Evolutionary conservation across 2,797 vertebrate species (phyloP).

Genomic region (Sciaenops ocellatus): DNA sequence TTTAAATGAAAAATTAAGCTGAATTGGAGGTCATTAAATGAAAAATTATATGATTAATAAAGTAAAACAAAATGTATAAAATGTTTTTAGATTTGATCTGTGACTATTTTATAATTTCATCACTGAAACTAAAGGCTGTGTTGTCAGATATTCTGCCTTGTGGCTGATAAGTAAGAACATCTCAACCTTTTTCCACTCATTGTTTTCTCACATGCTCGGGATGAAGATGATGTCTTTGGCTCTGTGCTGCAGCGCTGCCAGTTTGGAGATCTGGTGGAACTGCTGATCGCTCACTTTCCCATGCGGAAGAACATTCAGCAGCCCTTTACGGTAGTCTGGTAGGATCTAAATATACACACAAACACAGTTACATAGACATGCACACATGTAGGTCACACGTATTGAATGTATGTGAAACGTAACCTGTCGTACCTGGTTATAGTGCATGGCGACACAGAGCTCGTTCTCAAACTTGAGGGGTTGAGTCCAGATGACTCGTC

Average conservation of each 20-base stretch:
- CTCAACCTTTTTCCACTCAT: too few relatives aligned
- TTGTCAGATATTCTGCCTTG: background rate
- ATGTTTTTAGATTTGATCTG: background rate
- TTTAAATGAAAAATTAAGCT: background rate
- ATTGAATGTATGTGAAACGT: background rate
- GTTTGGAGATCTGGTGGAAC: constrained; percentile 92
- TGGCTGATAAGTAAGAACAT: background rate
- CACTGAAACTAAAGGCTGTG: background rate
- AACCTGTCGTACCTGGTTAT: constrained; percentile 89
- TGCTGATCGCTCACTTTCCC: constrained; percentile 90
- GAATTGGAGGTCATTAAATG: background rate
- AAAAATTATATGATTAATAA: background rate
- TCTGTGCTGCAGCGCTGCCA: constrained; percentile 94
- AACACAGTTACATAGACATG: background rate
- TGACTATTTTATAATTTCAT: background rate
- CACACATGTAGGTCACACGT: background rate
- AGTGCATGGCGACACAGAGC: constrained; percentile 94
- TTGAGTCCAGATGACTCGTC: constrained; percentile 94
- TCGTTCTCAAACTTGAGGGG: constrained; percentile 95
- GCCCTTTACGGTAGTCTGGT: constrained; percentile 94
- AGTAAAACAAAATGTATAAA: background rate
- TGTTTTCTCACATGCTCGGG: constrained; percentile 88
- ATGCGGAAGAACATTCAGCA: constrained; percentile 88
- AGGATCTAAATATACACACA: constrained; percentile 85
- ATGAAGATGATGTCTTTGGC: constrained; percentile 90